These are phyloP conservation scores for Eupeodes luniger DNA, from an alignment of 2,888 invertebrate genomes.

Conservation along the genomic window DNA sequence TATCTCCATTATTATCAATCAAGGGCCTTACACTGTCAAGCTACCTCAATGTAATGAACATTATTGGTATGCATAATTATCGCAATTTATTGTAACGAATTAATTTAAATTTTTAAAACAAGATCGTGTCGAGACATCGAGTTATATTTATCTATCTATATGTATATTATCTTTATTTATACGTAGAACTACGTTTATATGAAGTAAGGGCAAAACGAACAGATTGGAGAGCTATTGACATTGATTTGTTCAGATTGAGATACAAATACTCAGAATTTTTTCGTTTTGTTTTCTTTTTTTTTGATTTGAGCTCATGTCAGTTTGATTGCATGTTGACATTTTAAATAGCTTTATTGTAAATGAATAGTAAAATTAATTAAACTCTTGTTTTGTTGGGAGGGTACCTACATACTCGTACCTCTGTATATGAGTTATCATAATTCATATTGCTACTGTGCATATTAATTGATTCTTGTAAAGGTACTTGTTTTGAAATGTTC, in stretches of 20 bases:
- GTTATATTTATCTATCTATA: neutral
- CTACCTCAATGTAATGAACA: conserved; percentile 35
- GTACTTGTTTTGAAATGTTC: neutral
- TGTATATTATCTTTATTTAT: too few relatives aligned
- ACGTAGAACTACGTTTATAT: neutral
- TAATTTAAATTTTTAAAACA: conserved; percentile 67
- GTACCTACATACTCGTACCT: neutral
- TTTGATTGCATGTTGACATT: conserved; percentile 49
- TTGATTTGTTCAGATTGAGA: conserved; percentile 70
- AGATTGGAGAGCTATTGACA: conserved; percentile 46
- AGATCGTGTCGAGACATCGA: conserved; percentile 65
- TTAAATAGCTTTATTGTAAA: conserved; percentile 34
- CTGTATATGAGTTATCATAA: neutral
- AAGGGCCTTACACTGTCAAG: neutral
- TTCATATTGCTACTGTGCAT: conserved; percentile 29
- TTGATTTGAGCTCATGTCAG: conserved; percentile 26
- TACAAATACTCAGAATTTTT: conserved; percentile 41
- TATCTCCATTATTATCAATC: too few relatives aligned
- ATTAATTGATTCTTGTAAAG: neutral
- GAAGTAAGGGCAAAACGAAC: conserved; percentile 7
- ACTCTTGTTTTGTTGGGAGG: conserved; percentile 45
- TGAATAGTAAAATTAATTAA: conserved; percentile 61
- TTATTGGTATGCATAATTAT: conserved; percentile 69
- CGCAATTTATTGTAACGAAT: conserved; percentile 61
- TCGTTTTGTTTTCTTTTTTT: neutral